A percentile compares a stretch with the other conserved stretches of the same genome.
phyloP scores from a whole-genome alignment of 2,888 invertebrate species.

The Archips xylosteana region DNA sequence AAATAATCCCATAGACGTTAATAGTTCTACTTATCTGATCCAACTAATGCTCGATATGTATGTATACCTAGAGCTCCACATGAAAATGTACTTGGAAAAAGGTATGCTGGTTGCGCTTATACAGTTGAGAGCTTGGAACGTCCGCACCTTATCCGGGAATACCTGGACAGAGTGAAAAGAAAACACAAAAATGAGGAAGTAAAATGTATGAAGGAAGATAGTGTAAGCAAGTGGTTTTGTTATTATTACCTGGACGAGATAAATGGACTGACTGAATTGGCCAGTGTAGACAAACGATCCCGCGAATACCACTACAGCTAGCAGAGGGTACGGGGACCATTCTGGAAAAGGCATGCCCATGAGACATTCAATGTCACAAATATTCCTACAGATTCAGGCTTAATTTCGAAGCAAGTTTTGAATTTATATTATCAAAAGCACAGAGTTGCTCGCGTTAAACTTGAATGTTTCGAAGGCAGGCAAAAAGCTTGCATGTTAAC shows the following conservation, averaged over 20 bases:
- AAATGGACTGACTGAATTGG: slow-evolving; percentile 60
- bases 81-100: slow-evolving; percentile 64
- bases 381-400: too few relatives aligned
- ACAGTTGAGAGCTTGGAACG: slow-evolving; percentile 65
- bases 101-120: slow-evolving; percentile 64
- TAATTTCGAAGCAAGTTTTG: too few relatives aligned
- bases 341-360: slow-evolving; percentile 1
- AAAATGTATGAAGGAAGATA: background rate
- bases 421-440: too few relatives aligned
- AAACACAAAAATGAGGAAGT: background rate
- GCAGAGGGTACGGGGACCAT: slow-evolving; percentile 45
- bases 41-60: too few relatives aligned
- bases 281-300: slow-evolving; percentile 64
- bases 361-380: too few relatives aligned
- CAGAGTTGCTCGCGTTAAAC: too few relatives aligned
- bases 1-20: too few relatives aligned
- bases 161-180: slow-evolving; percentile 47
- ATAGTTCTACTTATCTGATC: too few relatives aligned
- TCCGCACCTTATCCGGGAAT: slow-evolving; percentile 60
- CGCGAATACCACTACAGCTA: slow-evolving; percentile 52
- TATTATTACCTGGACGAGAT: slow-evolving; percentile 47
- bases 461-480: too few relatives aligned
- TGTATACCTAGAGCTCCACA: slow-evolving; percentile 62
- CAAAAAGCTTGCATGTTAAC: too few relatives aligned
- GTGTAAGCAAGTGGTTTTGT: too few relatives aligned